Conservation (phyloP, 2,113 vertebrate genomes). For the Clarias gariepinus region DNA sequence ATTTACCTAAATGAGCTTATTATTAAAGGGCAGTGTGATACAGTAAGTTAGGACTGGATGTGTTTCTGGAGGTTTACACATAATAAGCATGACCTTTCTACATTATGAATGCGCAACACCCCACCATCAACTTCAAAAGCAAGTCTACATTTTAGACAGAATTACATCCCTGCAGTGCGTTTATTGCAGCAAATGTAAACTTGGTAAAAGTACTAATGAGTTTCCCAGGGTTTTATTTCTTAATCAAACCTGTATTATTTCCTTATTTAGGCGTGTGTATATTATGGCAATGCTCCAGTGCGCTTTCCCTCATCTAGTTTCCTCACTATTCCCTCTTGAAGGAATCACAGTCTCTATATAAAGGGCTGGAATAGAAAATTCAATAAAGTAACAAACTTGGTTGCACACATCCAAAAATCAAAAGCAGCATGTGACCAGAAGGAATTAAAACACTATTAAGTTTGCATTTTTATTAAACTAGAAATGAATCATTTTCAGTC, state of each 20-base stretch:
- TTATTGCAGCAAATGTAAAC: background rate
- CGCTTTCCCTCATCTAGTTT: background rate
- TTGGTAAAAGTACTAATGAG: background rate
- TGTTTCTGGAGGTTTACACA: slow-evolving; percentile 5
- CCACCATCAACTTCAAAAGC: background rate
- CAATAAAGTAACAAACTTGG: background rate
- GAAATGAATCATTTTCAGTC: no score
- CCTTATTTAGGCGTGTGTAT: background rate
- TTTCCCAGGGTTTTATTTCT: background rate
- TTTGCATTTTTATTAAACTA: background rate
- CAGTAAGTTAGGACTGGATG: background rate
- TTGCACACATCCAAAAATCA: background rate
- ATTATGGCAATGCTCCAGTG: background rate
- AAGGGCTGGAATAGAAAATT: background rate
- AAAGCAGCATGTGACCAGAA: background rate
- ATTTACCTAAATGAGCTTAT: background rate
- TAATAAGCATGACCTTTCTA: slow-evolving; percentile 36
- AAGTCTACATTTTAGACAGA: background rate
- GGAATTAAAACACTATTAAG: no score
- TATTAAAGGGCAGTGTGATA: background rate
- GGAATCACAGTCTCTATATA: background rate
- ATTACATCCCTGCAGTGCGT: background rate
- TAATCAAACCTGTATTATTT: background rate
- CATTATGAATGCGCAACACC: background rate
- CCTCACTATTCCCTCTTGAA: background rate